Evolutionary conservation across 2,113 vertebrate species (phyloP).

Genomic region (Aptenodytes forsteri): DNA sequence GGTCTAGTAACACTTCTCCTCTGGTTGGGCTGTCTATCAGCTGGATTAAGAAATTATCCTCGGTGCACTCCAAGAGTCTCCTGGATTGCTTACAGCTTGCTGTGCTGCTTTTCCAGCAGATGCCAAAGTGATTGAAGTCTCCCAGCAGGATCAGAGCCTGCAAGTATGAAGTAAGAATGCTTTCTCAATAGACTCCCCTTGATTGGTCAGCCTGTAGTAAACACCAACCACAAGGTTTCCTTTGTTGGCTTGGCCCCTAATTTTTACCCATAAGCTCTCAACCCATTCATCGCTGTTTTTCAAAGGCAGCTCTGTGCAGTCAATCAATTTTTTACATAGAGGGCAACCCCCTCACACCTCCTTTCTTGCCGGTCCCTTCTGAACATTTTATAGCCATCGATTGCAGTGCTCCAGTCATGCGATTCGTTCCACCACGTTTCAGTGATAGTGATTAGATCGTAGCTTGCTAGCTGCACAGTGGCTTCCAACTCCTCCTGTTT

Average conservation of each 20-base stretch:
- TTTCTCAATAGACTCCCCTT: background rate
- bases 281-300: background rate
- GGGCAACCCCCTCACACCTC: background rate
- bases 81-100: background rate
- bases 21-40: background rate
- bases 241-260: background rate
- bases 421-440: rapidly evolving
- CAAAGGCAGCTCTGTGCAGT: background rate
- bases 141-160: background rate
- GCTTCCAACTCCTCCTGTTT: background rate
- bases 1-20: background rate
- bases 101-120: background rate
- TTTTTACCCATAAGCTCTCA: background rate
- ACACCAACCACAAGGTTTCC: background rate
- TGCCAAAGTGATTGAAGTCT: background rate
- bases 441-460: background rate
- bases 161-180: background rate
- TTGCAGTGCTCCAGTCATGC: background rate
- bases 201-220: rapidly evolving
- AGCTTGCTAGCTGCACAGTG: background rate
- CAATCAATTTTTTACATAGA: background rate
- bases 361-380: background rate
- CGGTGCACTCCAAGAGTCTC: background rate
- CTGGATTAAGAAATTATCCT: background rate
- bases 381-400: background rate